Evolutionary conservation across 2,888 invertebrate genomes (phyloP), one percentile per base, ranked within the genome.

Genomic region (Mythimna lalbum): DNA sequence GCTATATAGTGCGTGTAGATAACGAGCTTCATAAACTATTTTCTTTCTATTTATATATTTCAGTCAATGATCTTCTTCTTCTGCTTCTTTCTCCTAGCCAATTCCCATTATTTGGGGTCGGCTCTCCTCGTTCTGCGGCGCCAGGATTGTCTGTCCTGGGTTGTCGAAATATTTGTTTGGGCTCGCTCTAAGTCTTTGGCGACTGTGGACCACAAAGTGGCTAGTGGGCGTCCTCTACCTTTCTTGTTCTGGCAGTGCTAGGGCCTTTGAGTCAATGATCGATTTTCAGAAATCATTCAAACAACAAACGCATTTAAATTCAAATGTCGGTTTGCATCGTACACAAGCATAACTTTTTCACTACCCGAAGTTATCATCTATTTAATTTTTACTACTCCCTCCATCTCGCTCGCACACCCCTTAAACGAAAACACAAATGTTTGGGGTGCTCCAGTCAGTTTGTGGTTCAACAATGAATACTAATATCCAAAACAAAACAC

Each of bases 401-500:
- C 74, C 33, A 53, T 76, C 80, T 76, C 70, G 10, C 66, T 84
- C 76, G 53, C 66, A 59, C 66, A 39, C 69, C 77, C 77, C 64
- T 70, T 21, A 78, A 78, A 77, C 81, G 68, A 81, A 77, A 76
- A 71, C 71, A 66, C 79, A 82, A 86, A 80, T 75, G 36, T 75
- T 62, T 75, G 83, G 85, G 72, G 80, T 78, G 80, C 65, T 85
- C 76, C 80, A 79, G 78, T 68, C 75, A 75, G 73, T 80, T 86
- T 73, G 74, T 80, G 61, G 65, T 69, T 72, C 73, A 86, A 73
- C 84, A 83, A 86, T 88, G 86, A 88, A 89, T 87, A 85, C 81
- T 89, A 88, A 88, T 87, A 84, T 67, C 73, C 81, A 82, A 86
- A 81, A 84, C 82, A 84, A 88, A 89, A 88, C 88, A 88, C 90